Conservation (phyloP, 2,113 vertebrate species). For the Antechinus flavipes region DNA sequence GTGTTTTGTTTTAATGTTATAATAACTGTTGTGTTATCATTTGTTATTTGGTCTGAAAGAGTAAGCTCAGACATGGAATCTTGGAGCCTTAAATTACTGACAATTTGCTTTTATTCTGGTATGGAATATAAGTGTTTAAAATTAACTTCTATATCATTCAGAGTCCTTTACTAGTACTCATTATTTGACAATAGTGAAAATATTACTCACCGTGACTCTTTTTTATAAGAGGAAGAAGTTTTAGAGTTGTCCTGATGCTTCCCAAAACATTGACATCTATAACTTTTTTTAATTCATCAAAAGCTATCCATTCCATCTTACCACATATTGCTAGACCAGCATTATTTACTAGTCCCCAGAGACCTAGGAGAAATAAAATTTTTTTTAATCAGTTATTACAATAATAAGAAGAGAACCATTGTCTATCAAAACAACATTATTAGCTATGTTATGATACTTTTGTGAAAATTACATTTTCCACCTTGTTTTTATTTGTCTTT, state of each 20-base stretch:
- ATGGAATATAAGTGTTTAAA: background rate
- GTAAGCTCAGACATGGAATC: background rate
- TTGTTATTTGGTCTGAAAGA: background rate
- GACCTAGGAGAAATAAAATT: background rate
- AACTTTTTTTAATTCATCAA: background rate
- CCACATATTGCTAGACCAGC: background rate
- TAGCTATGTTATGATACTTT: background rate
- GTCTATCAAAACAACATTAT: background rate
- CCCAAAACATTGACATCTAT: slow-evolving; percentile 70
- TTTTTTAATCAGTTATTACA: background rate
- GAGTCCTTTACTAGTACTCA: background rate
- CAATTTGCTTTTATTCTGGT: background rate
- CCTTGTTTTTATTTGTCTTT: background rate
- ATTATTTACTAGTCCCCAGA: background rate
- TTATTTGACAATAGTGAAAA: background rate
- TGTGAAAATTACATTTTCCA: background rate
- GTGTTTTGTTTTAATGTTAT: background rate
- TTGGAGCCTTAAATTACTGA: background rate
- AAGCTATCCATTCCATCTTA: background rate
- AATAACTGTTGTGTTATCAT: background rate
- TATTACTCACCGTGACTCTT: slow-evolving; percentile 85
- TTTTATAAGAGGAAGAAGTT: slow-evolving; percentile 86
- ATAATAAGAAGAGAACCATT: background rate
- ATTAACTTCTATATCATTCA: background rate
- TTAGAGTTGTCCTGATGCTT: slow-evolving; percentile 84